Evolutionary conservation across 2,888 invertebrate species (phyloP).

Genomic region (Drosophila nr. medialis): DNA sequence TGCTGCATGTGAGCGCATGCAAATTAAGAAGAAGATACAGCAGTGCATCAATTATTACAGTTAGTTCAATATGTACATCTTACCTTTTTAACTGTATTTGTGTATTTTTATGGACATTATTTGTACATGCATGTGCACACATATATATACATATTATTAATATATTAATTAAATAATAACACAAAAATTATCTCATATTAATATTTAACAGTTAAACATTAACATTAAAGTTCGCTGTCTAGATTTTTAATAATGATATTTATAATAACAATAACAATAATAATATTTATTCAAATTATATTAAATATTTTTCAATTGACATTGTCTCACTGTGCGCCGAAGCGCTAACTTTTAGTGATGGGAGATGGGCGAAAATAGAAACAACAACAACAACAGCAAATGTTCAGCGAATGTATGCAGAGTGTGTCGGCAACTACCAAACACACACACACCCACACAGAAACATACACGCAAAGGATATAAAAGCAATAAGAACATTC

Average conservation of each 20-base stretch:
- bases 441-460: constrained; percentile 19
- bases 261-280: background rate
- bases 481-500: constrained; percentile 79
- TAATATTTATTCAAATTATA: no score
- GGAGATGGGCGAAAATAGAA: constrained; percentile 28
- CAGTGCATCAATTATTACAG: background rate
- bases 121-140: background rate
- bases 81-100: no score
- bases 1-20: background rate
- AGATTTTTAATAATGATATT: background rate
- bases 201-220: background rate
- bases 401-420: constrained; percentile 73
- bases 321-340: constrained; percentile 42
- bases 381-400: constrained; percentile 65
- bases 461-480: constrained; percentile 55
- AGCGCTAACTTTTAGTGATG: constrained; percentile 45
- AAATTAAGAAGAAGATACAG: background rate
- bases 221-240: no score
- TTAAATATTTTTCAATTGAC: rapidly evolving
- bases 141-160: background rate
- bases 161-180: background rate
- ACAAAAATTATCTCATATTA: no score
- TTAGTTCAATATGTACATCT: background rate
- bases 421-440: constrained; percentile 69
- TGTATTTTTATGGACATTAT: no score